Base-by-base conservation (phyloP, 2,797 vertebrate species). In the Philypnodon macrostomus region DNA sequence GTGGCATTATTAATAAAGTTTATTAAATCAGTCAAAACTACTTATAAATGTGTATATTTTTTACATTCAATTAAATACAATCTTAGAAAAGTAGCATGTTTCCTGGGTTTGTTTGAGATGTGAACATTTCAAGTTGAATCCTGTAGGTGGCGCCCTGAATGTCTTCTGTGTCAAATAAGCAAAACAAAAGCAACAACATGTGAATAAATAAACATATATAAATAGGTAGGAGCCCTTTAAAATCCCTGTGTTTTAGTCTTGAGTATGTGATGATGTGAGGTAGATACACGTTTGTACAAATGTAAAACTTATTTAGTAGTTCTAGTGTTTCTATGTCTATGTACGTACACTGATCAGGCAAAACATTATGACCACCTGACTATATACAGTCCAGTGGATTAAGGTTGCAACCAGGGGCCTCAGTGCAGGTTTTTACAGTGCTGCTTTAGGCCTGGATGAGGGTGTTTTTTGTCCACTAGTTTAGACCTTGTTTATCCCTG, bases 141-240 rank as follows among this genome's bases (percentile, higher is more conserved):
- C 50, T 55, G 65, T 68, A 80, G 70, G 66, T 45, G 23, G 51
- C 40, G 18, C 34, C 34, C 27, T 12, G 11, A 50, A 32, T 7
- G 50, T 58, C 58, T 14, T 45, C 17, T 19, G 12, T 40, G 37
- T 7, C 24, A 35, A 33, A 11, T 31, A 36, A 42, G 66, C 70
- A 48, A 31, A 39, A 56, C 19, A 71, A 52, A 61, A 31, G 14
- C 10, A 48, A 34, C 67, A 60, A 44, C 13, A 42, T 16, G 50
- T 50, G 54, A 58, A 85, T 79, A 73, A 68, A 85, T 83, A 78
- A 53, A 80, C 81, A 66, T 48, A 73, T 53, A 79, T 75, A 78
- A 76, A 82, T 75, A 76, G 42, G 38, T 58, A 58, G 58, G 51
- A 61, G 39, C 58, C 34, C 53, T 48, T 70, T 62, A 63, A 31